Conservation (phyloP, 2,113 vertebrate species). For the Sapajus apella region DNA sequence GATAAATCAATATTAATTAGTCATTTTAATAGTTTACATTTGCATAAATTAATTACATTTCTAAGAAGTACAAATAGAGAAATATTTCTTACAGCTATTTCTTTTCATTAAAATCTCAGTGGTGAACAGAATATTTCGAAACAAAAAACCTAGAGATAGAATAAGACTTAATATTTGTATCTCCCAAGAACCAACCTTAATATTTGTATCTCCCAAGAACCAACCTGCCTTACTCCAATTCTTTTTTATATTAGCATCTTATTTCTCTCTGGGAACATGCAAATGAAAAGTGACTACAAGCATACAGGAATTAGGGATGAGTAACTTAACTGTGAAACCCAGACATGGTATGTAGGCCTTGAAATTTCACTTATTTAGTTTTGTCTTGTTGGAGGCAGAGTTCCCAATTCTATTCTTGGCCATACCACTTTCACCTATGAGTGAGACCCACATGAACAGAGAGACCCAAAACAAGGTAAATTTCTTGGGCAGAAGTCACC, state of each 20-base stretch:
- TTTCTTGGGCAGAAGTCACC: background rate
- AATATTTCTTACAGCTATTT: background rate
- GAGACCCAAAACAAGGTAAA: background rate
- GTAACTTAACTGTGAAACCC: background rate
- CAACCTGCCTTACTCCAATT: background rate
- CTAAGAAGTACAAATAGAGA: background rate
- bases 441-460: background rate
- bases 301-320: background rate
- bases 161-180: background rate
- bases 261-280: background rate
- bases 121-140: background rate
- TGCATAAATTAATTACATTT: background rate
- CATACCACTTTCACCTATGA: background rate
- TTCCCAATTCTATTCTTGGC: background rate
- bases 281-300: background rate
- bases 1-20: background rate
- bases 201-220: background rate
- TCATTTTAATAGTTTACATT: background rate
- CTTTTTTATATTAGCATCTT: background rate
- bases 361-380: background rate
- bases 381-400: background rate
- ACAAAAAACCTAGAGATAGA: background rate
- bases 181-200: too few species aligned
- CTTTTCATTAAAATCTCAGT: background rate
- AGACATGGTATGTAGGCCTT: background rate